Conservation (phyloP, 2,888 invertebrate species). For the Apamea crenata region DNA sequence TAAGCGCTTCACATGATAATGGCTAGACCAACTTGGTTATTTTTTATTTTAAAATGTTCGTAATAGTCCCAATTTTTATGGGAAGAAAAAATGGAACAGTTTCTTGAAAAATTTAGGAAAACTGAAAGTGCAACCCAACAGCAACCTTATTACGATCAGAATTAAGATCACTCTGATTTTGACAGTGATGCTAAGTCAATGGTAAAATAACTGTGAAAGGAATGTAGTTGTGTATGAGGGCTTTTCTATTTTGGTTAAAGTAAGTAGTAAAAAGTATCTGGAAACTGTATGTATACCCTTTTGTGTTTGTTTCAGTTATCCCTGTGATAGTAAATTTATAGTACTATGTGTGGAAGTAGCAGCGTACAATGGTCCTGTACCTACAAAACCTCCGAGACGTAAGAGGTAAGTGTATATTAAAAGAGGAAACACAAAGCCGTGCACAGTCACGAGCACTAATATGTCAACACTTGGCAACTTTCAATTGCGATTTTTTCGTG, state of each 20-base stretch:
- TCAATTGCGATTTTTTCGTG: too few species aligned
- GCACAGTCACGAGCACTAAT: too few species aligned
- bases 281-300: neutral
- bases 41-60: neutral
- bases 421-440: neutral
- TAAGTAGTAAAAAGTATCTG: neutral
- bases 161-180: neutral
- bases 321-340: slow-evolving; percentile 82
- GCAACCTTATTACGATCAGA: too few species aligned
- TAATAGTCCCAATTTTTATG: neutral
- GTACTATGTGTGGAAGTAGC: slow-evolving; percentile 81
- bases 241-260: neutral
- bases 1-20: neutral
- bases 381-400: slow-evolving; percentile 4
- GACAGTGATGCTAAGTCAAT: neutral
- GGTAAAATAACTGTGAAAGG: neutral
- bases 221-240: neutral
- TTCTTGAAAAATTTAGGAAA: neutral
- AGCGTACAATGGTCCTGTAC: slow-evolving; percentile 26
- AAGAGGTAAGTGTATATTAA: slow-evolving; percentile 31
- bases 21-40: neutral
- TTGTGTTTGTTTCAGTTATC: slow-evolving; percentile 74
- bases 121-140: neutral
- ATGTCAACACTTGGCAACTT: too few species aligned
- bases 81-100: neutral